Evolutionary conservation across 2,797 vertebrate genomes (phyloP).

Genomic region (Eidolon dupreanum): DNA sequence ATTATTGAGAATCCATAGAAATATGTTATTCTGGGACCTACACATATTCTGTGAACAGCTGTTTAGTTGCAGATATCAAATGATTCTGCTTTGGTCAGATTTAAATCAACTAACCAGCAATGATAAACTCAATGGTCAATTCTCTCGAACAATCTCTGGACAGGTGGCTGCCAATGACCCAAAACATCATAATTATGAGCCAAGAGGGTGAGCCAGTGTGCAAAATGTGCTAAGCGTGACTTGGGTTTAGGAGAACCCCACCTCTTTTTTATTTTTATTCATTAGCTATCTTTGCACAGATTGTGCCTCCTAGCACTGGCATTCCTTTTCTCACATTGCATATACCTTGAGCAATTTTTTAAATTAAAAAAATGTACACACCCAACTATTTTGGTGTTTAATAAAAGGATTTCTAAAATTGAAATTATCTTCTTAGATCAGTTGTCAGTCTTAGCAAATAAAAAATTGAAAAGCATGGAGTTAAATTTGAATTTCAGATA

Average conservation of each 20-base stretch:
- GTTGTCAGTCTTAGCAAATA: not conserved
- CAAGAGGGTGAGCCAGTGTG: not conserved
- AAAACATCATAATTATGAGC: not conserved
- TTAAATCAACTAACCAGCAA: not conserved
- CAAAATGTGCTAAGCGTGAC: not conserved
- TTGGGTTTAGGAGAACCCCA: not conserved
- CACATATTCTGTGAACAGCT: not conserved
- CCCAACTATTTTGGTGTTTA: not conserved
- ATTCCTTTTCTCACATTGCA: not conserved
- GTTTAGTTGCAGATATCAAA: not conserved
- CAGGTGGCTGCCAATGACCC: not conserved
- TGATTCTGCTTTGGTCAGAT: not conserved
- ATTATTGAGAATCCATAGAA: not conserved
- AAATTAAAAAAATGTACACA: not conserved
- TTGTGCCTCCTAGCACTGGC: not conserved
- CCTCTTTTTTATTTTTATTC: not conserved
- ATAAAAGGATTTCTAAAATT: not conserved
- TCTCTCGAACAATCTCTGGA: not conserved
- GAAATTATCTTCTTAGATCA: slow-evolving; percentile 24
- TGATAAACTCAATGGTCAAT: not conserved
- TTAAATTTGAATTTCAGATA: slow-evolving; percentile 47
- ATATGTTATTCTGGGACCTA: not conserved
- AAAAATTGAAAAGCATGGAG: slow-evolving; percentile 4
- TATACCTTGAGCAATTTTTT: not conserved
- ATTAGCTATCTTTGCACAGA: not conserved